Evolutionary conservation across 2,113 vertebrate genomes (phyloP).

Genomic region (Craseonycteris thonglongyai): DNA sequence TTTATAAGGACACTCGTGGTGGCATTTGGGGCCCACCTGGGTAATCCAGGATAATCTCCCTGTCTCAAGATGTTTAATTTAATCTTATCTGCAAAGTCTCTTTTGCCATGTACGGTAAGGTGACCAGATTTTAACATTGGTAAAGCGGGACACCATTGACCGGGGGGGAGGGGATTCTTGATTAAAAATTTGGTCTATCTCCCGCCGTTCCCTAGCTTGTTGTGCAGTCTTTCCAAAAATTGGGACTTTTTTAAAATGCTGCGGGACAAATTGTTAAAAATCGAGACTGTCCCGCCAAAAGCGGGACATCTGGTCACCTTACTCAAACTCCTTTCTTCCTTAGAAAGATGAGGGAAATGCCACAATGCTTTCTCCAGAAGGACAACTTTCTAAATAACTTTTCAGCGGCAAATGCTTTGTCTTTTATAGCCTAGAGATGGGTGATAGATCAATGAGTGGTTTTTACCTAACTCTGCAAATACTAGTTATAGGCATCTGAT

Average conservation of each 20-base stretch:
- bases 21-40: neutral
- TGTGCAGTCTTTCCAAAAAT: no score
- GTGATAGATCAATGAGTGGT: neutral
- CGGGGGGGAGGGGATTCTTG: no score
- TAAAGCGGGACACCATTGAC: no score
- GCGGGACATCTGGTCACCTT: no score
- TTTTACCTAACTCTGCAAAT: neutral
- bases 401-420: neutral
- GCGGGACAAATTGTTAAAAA: no score
- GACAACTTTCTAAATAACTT: neutral
- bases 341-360: neutral
- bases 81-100: neutral
- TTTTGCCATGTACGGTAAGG: no score
- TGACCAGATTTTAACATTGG: no score
- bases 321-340: neutral
- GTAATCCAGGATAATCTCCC: neutral
- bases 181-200: no score
- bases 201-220: no score
- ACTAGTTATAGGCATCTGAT: neutral
- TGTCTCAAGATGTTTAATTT: neutral
- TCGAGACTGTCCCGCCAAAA: no score
- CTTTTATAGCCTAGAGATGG: neutral
- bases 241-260: no score
- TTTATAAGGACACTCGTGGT: neutral
- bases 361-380: neutral